Conservation (phyloP, 1,140 invertebrate genomes). For the Tetraneura akinire region DNA sequence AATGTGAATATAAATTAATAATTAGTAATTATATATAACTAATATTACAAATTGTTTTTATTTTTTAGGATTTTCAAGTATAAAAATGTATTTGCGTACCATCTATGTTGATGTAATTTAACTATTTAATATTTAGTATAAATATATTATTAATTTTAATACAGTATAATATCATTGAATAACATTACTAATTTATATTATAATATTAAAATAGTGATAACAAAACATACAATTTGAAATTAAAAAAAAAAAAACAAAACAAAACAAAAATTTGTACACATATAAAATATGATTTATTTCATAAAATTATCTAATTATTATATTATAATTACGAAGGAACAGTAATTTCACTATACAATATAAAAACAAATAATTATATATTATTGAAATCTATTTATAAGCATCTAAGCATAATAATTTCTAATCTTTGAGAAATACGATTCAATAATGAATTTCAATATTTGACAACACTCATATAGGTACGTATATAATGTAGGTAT, state of each 20-base stretch:
- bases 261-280: too few relatives aligned
- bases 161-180: too few relatives aligned
- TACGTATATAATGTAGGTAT: too few relatives aligned
- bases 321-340: slow-evolving; percentile 7
- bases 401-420: slow-evolving; percentile 4
- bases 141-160: too few relatives aligned
- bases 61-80: slow-evolving; percentile 16
- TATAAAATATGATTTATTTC: background rate
- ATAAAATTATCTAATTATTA: slow-evolving; percentile 11
- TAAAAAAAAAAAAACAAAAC: background rate
- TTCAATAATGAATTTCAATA: too few relatives aligned
- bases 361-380: background rate
- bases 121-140: too few relatives aligned
- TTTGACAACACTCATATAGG: too few relatives aligned
- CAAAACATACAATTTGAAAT: background rate
- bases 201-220: background rate
- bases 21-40: background rate
- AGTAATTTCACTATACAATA: slow-evolving; percentile 13
- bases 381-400: slow-evolving; percentile 4
- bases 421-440: background rate
- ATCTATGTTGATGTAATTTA: background rate
- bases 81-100: slow-evolving; percentile 25
- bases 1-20: slow-evolving; percentile 27
- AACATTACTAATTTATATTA: slow-evolving; percentile 3
- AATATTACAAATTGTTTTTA: slow-evolving; percentile 7